Evolutionary conservation across 2,888 invertebrate genomes (phyloP), one percentile per base, ranked within the genome.

Genomic region (Electrophaes corylata): DNA sequence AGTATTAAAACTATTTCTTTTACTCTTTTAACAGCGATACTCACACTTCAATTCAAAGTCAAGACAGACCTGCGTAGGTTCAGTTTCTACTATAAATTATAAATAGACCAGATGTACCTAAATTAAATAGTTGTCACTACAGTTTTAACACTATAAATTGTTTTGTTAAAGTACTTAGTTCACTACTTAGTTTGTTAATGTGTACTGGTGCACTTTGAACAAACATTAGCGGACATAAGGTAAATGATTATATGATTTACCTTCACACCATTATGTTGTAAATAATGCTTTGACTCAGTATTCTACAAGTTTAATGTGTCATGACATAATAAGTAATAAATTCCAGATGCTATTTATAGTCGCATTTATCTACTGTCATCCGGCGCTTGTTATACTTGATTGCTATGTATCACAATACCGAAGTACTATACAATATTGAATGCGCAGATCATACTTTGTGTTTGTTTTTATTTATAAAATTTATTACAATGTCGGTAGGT

Each of bases 1-100:
- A n/a, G n/a, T 31, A n/a, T n/a, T 31, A 31, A 11, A 31, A 29
- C 10, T 31, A 31, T 31, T 53, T 35, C 55, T 39, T 63, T 69
- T 70, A 70, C 62, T 69, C 72, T 69, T 67, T 75, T 75, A 66
- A 75, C 86, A 88, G 88, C 70, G 77, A 73, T 57, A 69, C 69
- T 59, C 74, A 75, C 67, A 75, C 78, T 40, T 76, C 78, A 67
- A 66, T 78, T 52, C 67, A 56, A 62, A 66, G 67, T 39, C 72
- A 77, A 72, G 86, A 81, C n/a, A 75, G 54, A 40, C 61, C 62
- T 68, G 68, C 60, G 71, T 78, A 78, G 46, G 64, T 68, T 57
- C 35, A 39, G 6, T 40, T 31, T 37, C 39, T 41, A 26, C 16
- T 26, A 8, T 33, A 23, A 45, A 20, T 26, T 43, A 20, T 1